Base-by-base conservation (phyloP, 2,888 invertebrate genomes). In the Rhopalosiphum nymphaeae region DNA sequence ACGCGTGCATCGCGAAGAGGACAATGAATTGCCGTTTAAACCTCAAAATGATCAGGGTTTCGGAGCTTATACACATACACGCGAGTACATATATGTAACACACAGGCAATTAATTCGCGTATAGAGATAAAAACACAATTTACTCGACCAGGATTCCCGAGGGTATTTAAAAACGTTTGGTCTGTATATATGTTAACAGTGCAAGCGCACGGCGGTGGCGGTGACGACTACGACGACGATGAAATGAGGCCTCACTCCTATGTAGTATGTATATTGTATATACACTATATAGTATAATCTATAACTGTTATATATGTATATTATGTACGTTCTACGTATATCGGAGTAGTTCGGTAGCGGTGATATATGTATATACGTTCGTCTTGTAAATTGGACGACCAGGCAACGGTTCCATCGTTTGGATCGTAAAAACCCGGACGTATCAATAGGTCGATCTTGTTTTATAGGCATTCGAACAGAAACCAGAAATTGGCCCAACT, bases 371-470 rank as follows among this genome's bases (percentile, higher is more conserved):
- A 46, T 36, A 53, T 36, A 53, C 86, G 86, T 86, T 86, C 85
- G 92, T 87, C 61, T 92, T 67, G 88, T 78, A 88, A 92, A 92
- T 88, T 49, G 92, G 67, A 88, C 92, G 87, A 67, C 67, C 61
- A 29, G 61, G 67, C 87, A 49, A 53, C 57, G 86, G 25, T 57
- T 44, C 46, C 84, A 85, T 25, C 84, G 84, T 36, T 92, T 29
- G 93, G 84, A 67, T 94, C 93, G 93, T 94, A 94, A 94, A 94
- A 94, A 85, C 89, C 13, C 93, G 56, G 89, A 85, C 90, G 57
- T 94, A 94, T 94, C 93, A 91, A 94, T 94, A 90, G 93, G 93
- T 94, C 93, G 90, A 94, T 94, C 93, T 94, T 86, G 93, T 90
- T 94, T 94, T 94, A 90, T 90, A 94, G 93, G 90, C 93, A 61